phyloP scores from a whole-genome alignment of 2,797 vertebrate genomes.

The Falco biarmicus region DNA sequence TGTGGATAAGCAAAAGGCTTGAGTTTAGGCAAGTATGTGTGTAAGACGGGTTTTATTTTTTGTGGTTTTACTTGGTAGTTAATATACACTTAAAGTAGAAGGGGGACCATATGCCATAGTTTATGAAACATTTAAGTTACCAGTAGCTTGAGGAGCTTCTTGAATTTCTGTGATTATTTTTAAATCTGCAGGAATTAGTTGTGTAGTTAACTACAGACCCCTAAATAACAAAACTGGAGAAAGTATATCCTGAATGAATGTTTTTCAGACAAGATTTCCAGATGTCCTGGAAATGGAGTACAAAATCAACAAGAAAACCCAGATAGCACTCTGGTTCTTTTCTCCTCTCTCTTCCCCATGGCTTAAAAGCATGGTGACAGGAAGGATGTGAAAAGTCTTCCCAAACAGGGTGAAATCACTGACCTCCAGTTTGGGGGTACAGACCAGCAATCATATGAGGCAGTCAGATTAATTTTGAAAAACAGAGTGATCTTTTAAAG shows the following conservation, averaged over 20 bases:
- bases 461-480: neutral
- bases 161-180: neutral
- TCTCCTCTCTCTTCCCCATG: neutral
- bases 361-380: neutral
- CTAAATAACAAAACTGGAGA: neutral
- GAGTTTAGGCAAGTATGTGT: neutral
- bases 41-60: neutral
- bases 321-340: neutral
- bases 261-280: neutral
- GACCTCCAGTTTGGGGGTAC: neutral
- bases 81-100: neutral
- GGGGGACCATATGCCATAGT: neutral
- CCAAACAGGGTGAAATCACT: neutral
- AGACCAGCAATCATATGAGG: neutral
- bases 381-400: neutral
- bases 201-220: neutral
- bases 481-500: neutral
- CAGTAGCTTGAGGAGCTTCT: neutral
- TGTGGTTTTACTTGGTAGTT: neutral
- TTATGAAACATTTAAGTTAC: neutral
- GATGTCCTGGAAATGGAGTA: neutral
- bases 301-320: neutral
- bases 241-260: neutral
- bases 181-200: neutral
- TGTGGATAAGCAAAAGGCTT: neutral